A percentile compares a stretch with the other conserved stretches of the same genome.
phyloP scores from a whole-genome alignment of 2,113 vertebrate genomes.

The Zosterops lateralis region DNA sequence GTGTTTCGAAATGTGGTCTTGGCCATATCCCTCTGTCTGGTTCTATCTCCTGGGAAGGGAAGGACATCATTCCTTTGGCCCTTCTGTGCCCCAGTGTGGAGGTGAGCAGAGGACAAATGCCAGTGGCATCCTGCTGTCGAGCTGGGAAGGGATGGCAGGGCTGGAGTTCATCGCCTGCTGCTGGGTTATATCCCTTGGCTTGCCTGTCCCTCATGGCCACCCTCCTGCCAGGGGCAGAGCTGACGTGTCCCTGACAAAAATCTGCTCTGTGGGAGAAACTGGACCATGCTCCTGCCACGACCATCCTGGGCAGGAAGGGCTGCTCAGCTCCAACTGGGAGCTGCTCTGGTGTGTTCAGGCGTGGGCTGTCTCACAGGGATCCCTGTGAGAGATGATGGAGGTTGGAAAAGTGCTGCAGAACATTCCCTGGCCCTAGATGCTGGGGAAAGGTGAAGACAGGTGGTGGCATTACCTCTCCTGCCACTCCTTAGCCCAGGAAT shows the following conservation, averaged over 20 bases:
- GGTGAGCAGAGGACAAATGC: neutral
- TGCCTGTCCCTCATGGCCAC: neutral
- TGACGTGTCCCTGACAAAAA: accelerated
- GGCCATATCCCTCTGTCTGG: accelerated
- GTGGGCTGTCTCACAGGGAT: neutral
- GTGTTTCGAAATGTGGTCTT: neutral
- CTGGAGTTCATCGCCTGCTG: neutral
- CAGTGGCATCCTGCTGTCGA: neutral
- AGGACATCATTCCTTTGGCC: neutral
- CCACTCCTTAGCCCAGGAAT: neutral
- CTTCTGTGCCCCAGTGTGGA: neutral
- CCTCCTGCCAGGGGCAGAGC: neutral
- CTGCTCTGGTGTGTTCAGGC: accelerated
- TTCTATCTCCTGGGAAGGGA: neutral
- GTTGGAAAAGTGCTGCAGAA: neutral
- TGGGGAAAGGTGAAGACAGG: neutral
- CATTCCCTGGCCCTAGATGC: neutral
- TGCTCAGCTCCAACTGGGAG: neutral
- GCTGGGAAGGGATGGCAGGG: neutral
- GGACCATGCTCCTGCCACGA: accelerated
- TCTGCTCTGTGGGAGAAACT: accelerated
- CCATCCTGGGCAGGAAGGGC: accelerated
- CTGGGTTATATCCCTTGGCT: neutral
- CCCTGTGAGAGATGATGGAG: neutral
- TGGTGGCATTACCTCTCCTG: neutral